Percentiles rank a stretch among this genome's conserved stretches.
These are phyloP conservation scores for Solea senegalensis DNA, from an alignment of 2,113 vertebrate genomes.

Conservation along the genomic window DNA sequence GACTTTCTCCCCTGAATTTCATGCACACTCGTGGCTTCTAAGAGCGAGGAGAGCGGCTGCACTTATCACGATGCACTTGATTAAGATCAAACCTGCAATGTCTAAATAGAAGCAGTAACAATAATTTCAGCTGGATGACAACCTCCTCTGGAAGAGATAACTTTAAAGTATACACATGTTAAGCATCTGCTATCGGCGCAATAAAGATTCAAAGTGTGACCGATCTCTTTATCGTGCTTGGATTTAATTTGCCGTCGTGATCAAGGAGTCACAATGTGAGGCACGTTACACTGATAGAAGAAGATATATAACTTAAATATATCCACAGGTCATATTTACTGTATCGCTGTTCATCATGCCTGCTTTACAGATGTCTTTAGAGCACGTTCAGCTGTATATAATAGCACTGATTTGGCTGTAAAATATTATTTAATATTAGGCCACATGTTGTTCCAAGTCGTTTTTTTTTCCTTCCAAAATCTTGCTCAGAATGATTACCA, in stretches of 20 bases:
- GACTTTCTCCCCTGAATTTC: background rate
- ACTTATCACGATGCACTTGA: slow-evolving; percentile 12
- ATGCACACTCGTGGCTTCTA: background rate
- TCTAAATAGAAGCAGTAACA: slow-evolving; percentile 7
- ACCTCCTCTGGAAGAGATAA: slow-evolving; percentile 34
- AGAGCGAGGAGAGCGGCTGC: background rate
- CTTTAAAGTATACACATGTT: slow-evolving; percentile 18
- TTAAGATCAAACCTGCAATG: slow-evolving; percentile 20
- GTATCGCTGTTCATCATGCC: no score
- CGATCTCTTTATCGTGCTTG: slow-evolving; percentile 11
- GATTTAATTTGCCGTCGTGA: slow-evolving; percentile 29
- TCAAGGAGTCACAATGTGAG: background rate
- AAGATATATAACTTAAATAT: background rate
- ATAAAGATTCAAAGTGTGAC: slow-evolving; percentile 21
- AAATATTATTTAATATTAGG: no score
- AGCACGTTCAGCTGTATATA: no score
- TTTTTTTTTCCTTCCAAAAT: no score
- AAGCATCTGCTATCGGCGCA: slow-evolving; percentile 26
- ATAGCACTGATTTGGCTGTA: no score
- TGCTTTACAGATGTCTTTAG: no score
- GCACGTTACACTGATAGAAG: background rate
- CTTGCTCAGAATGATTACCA: no score
- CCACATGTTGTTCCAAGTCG: no score
- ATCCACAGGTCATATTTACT: no score
- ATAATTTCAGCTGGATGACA: slow-evolving; percentile 5